Conservation (phyloP, 2,113 vertebrate species). For the Rhipidura dahli region DNA sequence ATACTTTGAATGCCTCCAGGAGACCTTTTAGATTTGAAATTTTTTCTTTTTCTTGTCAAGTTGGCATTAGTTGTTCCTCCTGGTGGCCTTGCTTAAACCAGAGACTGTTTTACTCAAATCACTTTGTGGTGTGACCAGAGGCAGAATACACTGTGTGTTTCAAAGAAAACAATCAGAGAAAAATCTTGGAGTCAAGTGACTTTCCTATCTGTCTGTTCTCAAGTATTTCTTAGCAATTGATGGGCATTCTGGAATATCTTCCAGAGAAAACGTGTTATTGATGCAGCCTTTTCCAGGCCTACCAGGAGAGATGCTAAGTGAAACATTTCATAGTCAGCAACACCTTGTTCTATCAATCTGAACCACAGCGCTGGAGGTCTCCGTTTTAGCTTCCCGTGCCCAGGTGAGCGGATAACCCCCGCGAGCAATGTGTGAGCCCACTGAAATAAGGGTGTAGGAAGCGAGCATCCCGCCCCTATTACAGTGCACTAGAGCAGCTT, state of each 20-base stretch:
- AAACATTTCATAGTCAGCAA: background rate
- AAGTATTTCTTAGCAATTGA: background rate
- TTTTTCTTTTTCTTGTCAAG: background rate
- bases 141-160: background rate
- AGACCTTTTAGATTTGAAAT: background rate
- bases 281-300: background rate
- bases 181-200: background rate
- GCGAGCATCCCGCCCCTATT: background rate
- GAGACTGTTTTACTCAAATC: background rate
- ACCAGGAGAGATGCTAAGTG: background rate
- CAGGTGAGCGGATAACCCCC: background rate
- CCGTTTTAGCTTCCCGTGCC: background rate
- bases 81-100: background rate
- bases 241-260: background rate
- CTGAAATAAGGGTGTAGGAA: background rate
- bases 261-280: background rate
- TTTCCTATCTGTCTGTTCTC: background rate
- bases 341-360: background rate
- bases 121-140: background rate
- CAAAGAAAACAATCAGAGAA: background rate
- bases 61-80: background rate
- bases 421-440: background rate
- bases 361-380: background rate
- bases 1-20: background rate
- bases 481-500: fast-evolving